Evolutionary conservation across 2,113 vertebrate species (phyloP).

Genomic region (Acrocephalus kingi): DNA sequence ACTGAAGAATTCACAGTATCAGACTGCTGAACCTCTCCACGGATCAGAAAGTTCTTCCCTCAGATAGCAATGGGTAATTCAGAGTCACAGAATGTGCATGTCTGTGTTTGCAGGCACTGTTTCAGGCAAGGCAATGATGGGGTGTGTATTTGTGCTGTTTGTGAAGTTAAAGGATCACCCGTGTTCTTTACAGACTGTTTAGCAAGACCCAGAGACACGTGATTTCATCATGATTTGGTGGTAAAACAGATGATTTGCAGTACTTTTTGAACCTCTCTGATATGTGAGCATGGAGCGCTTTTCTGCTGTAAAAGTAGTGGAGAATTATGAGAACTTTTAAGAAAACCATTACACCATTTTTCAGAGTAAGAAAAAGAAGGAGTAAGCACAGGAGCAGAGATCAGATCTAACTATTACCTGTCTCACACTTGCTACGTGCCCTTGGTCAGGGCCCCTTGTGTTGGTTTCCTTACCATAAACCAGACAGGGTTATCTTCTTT

Average conservation of each 20-base stretch:
- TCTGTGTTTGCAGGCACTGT: background rate
- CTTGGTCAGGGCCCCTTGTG: background rate
- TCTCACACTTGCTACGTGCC: conserved; percentile 11
- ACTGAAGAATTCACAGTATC: background rate
- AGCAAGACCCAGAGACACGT: background rate
- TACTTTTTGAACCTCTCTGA: background rate
- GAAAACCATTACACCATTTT: background rate
- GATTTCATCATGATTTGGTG: background rate
- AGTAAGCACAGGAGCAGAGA: background rate
- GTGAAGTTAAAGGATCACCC: background rate
- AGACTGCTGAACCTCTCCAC: background rate
- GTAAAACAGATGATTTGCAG: background rate
- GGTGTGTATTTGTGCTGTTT: background rate
- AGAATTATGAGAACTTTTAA: background rate
- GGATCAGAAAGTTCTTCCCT: background rate
- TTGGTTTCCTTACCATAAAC: conserved; percentile 25
- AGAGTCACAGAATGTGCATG: background rate
- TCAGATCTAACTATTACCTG: conserved; percentile 20
- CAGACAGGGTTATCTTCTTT: conserved; percentile 45
- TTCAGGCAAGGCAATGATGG: background rate
- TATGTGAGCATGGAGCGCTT: background rate
- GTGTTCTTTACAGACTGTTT: background rate
- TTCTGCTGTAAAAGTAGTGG: background rate
- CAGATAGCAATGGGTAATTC: background rate
- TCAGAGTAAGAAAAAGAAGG: background rate